phyloP scores from a whole-genome alignment of 2,797 vertebrate genomes.

The Bradypodion ventrale region DNA sequence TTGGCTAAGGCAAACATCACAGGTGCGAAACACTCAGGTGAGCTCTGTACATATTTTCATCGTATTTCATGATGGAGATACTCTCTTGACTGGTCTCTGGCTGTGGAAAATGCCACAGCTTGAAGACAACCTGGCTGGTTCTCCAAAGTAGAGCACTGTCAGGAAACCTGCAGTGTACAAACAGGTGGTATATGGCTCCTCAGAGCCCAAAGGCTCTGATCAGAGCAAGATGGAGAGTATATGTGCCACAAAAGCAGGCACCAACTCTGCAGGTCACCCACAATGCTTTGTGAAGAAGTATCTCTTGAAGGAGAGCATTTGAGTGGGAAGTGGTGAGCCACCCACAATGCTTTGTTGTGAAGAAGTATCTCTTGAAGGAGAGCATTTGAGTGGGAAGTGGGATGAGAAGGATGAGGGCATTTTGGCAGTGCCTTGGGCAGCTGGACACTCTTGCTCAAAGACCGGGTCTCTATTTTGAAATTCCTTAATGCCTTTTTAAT shows the following conservation, averaged over 20 bases:
- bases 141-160: too few relatives aligned
- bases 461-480: neutral
- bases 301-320: neutral
- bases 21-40: neutral
- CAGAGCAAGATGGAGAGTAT: too few relatives aligned
- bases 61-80: neutral
- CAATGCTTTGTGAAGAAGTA: neutral
- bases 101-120: neutral
- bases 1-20: neutral
- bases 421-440: neutral
- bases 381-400: neutral
- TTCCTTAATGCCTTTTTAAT: conserved; percentile 34
- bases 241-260: too few relatives aligned
- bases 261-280: neutral
- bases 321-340: neutral
- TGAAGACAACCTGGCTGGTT: neutral
- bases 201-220: too few relatives aligned
- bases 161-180: too few relatives aligned
- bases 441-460: neutral
- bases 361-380: neutral
- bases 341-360: neutral
- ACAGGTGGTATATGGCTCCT: too few relatives aligned
- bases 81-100: neutral
- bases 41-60: neutral
- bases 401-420: neutral